These are phyloP conservation scores for Etheostoma perlongum DNA, from an alignment of 2,797 vertebrate genomes.

Conservation along the genomic window DNA sequence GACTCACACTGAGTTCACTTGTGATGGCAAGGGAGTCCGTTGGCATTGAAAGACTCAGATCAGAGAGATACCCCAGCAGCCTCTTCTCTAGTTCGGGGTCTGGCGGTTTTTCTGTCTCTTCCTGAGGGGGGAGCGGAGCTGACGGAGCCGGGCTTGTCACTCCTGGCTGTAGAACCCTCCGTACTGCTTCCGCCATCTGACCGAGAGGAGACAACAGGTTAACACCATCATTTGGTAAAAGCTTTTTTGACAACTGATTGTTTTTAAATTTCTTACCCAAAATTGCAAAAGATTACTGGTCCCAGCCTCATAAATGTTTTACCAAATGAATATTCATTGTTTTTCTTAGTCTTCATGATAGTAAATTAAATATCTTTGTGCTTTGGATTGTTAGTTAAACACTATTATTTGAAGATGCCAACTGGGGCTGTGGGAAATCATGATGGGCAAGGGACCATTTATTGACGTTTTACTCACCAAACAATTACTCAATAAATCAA, in stretches of 20 bases:
- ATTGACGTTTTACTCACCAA: not conserved
- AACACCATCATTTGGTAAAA: not conserved
- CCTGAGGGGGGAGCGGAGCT: conserved; percentile 73
- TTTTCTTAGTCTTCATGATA: not conserved
- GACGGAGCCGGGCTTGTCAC: conserved; percentile 91
- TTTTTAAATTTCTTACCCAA: too few species aligned
- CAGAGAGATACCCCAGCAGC: conserved; percentile 91
- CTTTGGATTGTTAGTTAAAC: not conserved
- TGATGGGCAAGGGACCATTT: not conserved
- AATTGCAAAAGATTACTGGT: not conserved
- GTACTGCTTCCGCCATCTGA: conserved; percentile 84
- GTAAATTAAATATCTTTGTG: not conserved
- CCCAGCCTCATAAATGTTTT: not conserved
- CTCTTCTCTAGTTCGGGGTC: conserved; percentile 93
- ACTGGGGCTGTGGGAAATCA: not conserved
- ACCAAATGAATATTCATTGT: not conserved
- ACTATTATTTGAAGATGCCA: not conserved
- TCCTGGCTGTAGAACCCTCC: conserved; percentile 85
- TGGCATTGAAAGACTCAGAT: conserved; percentile 89
- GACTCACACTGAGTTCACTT: conserved; percentile 89
- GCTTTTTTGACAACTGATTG: not conserved
- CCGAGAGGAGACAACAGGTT: not conserved
- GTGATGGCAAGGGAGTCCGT: conserved; percentile 91
- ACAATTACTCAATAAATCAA: not conserved
- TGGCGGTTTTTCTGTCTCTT: conserved; percentile 86